Evolutionary conservation across 92 coral and sea anemone genomes (phyloP), one percentile per base, ranked within the genome.

Genomic region (Meandrina meandrites): DNA sequence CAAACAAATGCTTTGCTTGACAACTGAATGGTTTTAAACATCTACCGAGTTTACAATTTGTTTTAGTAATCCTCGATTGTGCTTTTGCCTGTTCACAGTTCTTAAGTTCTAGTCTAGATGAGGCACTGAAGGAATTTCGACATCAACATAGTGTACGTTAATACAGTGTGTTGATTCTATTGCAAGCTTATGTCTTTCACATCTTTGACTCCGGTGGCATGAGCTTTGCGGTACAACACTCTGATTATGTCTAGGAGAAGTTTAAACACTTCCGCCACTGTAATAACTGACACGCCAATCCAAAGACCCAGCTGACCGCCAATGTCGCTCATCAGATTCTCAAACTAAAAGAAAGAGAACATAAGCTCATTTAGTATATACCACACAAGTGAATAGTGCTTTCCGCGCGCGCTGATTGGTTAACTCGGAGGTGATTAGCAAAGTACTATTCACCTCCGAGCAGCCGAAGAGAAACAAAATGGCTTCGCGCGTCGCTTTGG

Each of bases 221-320:
- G 24, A 7, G 74, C 21, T 76, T 88, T 91, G 32, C 78, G 80
- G 71, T 54, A 51, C 57, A 91, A 30, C 34, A 82, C 83, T 1
- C 28, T 42, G 36, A 76, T 8, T 47, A 91, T 48, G 42, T 91
- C 94, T 31, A 88, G 79, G 58, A 75, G 51, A 53, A 91, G 90
- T 56, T 91, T 88, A 11, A 91, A 10, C 27, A 91, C 21, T 69
- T 91, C 94, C 37, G 82, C 86, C 21, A 85, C 45, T 8, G 94
- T 91, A 5, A 91, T 74, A 14, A 57, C 87, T 53, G 94, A 91
- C 17, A 91, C 82, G 7, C 94, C 94, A 7, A 91, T 84, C 94
- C 94, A 91, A 69, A 91, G 88, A 6, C 94, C 94, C 66, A 91
- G 75, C 76, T 91, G 94, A 12, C 94, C 94, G 3, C 94, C 94